phyloP scores from a whole-genome alignment of 2,888 invertebrate genomes.

The Orchestes rusci region DNA sequence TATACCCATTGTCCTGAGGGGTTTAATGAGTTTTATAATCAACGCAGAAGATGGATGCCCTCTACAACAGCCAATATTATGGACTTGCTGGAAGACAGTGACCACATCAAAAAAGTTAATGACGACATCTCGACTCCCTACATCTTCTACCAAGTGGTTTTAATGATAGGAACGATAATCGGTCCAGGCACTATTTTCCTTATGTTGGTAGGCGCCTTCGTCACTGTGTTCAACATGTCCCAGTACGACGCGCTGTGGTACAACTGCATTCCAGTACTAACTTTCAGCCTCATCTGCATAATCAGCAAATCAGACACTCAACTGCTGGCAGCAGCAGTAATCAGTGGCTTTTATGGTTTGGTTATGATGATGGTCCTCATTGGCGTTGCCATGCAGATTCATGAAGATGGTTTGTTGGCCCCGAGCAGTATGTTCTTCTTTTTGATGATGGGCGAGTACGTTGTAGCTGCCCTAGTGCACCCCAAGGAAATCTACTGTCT shows the following conservation, averaged over 20 bases:
- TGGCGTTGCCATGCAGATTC: conserved; percentile 70
- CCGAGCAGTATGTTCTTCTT: conserved; percentile 81
- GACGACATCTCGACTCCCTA: conserved; percentile 82
- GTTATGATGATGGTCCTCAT: conserved; percentile 84
- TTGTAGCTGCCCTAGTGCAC: conserved; percentile 56
- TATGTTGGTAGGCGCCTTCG: conserved; percentile 77
- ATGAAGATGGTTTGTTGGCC: conserved; percentile 70
- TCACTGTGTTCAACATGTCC: conserved; percentile 67
- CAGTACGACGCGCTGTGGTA: conserved; percentile 59
- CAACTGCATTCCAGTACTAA: conserved; percentile 60
- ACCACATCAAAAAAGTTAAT: conserved; percentile 72
- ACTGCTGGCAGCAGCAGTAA: conserved; percentile 64
- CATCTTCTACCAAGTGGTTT: conserved; percentile 62
- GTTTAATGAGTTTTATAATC: conserved; percentile 91
- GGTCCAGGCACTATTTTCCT: conserved; percentile 79
- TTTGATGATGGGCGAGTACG: conserved; percentile 44
- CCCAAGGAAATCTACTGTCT: conserved; percentile 73
- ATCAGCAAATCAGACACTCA: conserved; percentile 57
- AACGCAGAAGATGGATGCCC: conserved; percentile 91
- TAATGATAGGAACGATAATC: conserved; percentile 69
- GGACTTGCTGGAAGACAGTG: conserved; percentile 74
- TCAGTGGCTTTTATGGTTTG: conserved; percentile 72
- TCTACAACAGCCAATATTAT: conserved; percentile 94
- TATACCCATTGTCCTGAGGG: conserved; percentile 91
- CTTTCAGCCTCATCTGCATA: conserved; percentile 62